These are phyloP conservation scores for Catharus fuscescens DNA, from an alignment of 2,113 vertebrate species.

Conservation along the genomic window DNA sequence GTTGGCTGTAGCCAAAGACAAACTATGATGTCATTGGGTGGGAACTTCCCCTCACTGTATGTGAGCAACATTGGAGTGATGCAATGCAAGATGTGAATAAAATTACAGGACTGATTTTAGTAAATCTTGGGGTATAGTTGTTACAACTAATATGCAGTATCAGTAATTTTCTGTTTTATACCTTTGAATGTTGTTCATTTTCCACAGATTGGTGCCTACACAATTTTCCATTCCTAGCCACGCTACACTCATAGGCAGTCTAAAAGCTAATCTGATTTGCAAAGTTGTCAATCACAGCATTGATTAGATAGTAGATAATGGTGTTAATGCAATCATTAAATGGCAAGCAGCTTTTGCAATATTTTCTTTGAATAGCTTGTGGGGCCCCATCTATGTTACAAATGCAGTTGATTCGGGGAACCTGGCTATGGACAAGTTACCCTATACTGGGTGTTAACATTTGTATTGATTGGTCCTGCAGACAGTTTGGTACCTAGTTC, in stretches of 20 bases:
- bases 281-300: constrained; percentile 65
- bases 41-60: constrained; percentile 61
- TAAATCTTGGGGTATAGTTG: background rate
- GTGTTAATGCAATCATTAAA: constrained; percentile 45
- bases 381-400: background rate
- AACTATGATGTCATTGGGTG: constrained; percentile 69
- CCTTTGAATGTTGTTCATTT: background rate
- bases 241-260: background rate
- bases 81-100: background rate
- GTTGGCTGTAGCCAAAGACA: constrained; percentile 52
- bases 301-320: constrained; percentile 46
- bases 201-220: background rate
- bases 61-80: background rate
- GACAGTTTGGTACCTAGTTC: background rate
- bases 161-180: background rate
- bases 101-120: background rate
- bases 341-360: background rate
- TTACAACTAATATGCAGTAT: background rate
- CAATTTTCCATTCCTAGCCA: constrained; percentile 11
- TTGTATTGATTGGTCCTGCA: background rate
- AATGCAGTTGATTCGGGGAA: fast-evolving
- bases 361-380: constrained; percentile 1
- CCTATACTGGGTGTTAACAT: background rate
- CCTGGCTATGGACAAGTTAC: background rate
- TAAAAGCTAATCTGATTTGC: constrained; percentile 62